These are phyloP conservation scores for Trissonchulus latispiculum DNA, from an alignment of 2,888 invertebrate genomes.

Conservation along the genomic window DNA sequence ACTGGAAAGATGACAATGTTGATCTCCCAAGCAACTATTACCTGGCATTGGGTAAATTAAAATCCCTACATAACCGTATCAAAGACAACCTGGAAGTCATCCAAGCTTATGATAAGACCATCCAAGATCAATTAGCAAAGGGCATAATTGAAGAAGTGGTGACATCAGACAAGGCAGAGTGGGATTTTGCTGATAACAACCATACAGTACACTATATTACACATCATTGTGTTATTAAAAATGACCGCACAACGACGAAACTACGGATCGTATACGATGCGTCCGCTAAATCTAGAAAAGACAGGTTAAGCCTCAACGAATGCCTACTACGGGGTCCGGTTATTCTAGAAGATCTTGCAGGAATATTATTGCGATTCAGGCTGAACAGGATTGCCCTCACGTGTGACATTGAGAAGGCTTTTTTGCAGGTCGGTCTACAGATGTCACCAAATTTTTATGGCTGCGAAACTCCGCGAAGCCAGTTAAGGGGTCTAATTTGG, in stretches of 20 bases:
- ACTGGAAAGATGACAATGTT: background rate
- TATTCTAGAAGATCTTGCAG: constrained; percentile 5
- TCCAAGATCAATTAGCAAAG: background rate
- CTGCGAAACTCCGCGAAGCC: background rate
- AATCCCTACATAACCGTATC: background rate
- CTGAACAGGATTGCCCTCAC: background rate
- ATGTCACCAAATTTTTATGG: background rate
- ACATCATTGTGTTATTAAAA: constrained; percentile 24
- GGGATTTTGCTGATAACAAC: too few relatives aligned
- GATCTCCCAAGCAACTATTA: too few relatives aligned
- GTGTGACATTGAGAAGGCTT: background rate
- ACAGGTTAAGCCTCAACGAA: constrained; percentile 21
- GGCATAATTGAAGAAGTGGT: constrained; percentile 15
- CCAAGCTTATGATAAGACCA: background rate
- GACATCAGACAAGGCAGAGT: background rate
- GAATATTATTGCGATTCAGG: background rate
- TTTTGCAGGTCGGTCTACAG: background rate
- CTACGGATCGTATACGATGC: constrained; percentile 20
- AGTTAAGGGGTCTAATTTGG: background rate
- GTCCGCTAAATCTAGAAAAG: constrained; percentile 10
- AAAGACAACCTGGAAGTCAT: background rate
- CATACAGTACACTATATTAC: constrained; percentile 26
- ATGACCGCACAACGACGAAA: constrained; percentile 17
- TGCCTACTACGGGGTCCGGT: constrained; percentile 1
- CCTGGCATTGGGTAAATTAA: constrained; percentile 1